These are phyloP conservation scores for Bombus vancouverensis DNA, from an alignment of 1,140 invertebrate species.

Conservation along the genomic window DNA sequence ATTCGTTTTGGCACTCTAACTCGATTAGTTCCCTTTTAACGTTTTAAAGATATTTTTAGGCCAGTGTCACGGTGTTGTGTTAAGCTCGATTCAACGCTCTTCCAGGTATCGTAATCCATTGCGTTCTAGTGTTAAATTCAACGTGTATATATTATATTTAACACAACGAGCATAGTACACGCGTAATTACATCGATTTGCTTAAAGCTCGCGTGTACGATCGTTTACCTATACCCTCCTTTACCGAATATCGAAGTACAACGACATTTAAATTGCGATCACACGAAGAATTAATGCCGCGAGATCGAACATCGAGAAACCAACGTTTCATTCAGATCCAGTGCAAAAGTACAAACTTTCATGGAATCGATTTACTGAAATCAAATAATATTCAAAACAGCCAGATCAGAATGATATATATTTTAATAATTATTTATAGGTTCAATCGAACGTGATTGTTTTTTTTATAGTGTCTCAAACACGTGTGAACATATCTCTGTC, in stretches of 20 bases:
- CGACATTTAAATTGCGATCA: background rate
- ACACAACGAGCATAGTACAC: background rate
- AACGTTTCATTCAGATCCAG: background rate
- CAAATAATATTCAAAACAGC: background rate
- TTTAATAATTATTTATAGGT: background rate
- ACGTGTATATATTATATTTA: background rate
- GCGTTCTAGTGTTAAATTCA: background rate
- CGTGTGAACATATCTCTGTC: background rate
- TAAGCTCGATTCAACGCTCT: constrained; percentile 62
- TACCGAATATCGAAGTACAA: constrained; percentile 4
- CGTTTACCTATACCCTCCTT: background rate
- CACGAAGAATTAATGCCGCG: background rate
- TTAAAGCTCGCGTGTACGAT: background rate
- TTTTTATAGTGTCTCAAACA: no score
- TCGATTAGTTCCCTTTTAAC: constrained; percentile 52
- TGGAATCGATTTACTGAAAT: constrained; percentile 28
- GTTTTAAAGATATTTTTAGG: constrained; percentile 53
- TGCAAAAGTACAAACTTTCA: constrained; percentile 42
- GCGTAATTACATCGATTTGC: background rate
- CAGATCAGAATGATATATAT: background rate
- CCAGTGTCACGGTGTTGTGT: constrained; percentile 52
- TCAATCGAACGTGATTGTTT: background rate
- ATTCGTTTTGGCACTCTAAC: constrained; percentile 57
- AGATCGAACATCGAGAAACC: background rate
- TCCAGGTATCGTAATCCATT: constrained; percentile 58